phyloP scores from a whole-genome alignment of 2,888 invertebrate species.

The Pyrrhopygopsis socrates region DNA sequence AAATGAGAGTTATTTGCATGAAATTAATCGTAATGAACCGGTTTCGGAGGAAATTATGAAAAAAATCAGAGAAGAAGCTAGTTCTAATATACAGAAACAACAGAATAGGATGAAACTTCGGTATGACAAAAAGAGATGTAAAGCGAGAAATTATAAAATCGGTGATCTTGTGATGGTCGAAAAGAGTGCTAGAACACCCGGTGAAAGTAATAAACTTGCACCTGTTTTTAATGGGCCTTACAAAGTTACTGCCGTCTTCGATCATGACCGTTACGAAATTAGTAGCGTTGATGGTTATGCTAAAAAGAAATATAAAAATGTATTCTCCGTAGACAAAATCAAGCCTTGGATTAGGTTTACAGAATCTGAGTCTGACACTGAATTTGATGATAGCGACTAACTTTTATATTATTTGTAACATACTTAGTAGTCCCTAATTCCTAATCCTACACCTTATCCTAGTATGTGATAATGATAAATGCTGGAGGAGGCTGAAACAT shows the following conservation, averaged over 20 bases:
- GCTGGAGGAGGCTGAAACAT: no score
- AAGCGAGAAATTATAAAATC: background rate
- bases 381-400: background rate
- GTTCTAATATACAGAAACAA: background rate
- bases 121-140: background rate
- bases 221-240: background rate
- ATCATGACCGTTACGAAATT: background rate
- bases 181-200: background rate
- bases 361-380: background rate
- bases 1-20: background rate
- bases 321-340: no score
- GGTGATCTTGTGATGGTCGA: background rate
- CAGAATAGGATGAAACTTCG: background rate
- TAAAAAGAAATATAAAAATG: background rate
- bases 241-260: background rate
- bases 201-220: background rate
- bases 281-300: background rate
- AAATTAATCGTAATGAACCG: background rate
- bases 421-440: no score
- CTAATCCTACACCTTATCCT: no score
- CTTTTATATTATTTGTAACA: no score
- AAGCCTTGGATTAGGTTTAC: background rate
- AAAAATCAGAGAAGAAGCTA: background rate
- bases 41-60: background rate
- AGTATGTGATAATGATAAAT: no score